These are phyloP conservation scores for Castor canadensis DNA, from an alignment of 2,113 vertebrate species.

Conservation along the genomic window DNA sequence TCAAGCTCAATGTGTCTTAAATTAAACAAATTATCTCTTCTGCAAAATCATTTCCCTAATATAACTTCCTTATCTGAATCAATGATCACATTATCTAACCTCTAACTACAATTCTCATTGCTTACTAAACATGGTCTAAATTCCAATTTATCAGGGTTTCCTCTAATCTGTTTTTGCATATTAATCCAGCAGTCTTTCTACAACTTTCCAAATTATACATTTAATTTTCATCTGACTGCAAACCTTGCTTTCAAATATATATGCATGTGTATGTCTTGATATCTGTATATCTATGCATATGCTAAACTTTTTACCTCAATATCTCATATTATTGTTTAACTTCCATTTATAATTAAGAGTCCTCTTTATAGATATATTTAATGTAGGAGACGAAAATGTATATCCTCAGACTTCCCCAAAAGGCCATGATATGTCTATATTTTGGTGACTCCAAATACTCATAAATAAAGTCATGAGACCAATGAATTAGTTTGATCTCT, in stretches of 20 bases:
- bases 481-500: neutral
- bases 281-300: neutral
- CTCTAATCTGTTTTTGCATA: neutral
- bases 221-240: neutral
- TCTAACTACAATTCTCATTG: neutral
- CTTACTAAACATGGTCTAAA: neutral
- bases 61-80: neutral
- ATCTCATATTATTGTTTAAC: neutral
- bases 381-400: neutral
- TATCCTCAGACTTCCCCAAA: neutral
- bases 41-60: neutral
- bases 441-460: neutral
- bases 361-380: neutral
- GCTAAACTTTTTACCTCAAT: neutral
- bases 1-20: slow-evolving; percentile 27
- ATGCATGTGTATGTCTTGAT: no score
- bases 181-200: neutral
- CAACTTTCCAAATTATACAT: neutral
- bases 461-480: neutral
- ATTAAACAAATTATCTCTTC: neutral
- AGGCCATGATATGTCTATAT: neutral
- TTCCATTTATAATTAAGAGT: neutral
- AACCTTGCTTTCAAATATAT: neutral
- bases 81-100: neutral
- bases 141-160: neutral